Evolutionary conservation across 2,888 invertebrate genomes (phyloP).

Genomic region (Sinotaia quadrata): DNA sequence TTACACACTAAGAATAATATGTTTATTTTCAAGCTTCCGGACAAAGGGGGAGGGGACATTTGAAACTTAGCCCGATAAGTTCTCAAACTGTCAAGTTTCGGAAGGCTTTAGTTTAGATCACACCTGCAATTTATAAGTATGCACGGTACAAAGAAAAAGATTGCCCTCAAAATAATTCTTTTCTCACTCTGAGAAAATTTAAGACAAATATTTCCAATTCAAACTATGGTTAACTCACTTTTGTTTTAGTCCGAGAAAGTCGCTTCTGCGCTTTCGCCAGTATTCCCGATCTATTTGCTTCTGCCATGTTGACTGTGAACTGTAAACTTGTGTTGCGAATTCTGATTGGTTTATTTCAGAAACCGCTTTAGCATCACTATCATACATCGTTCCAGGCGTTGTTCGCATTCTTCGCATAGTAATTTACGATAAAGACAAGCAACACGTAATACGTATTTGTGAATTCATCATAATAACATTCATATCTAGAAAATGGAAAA

Average conservation of each 20-base stretch:
- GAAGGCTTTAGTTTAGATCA: not conserved
- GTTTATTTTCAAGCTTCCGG: too few relatives aligned
- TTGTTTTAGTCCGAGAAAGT: slow-evolving; percentile 37
- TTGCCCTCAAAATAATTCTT: not conserved
- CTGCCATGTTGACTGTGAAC: slow-evolving; percentile 37
- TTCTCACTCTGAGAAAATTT: not conserved
- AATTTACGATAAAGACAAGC: too few relatives aligned
- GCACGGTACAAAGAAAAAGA: not conserved
- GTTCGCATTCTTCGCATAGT: too few relatives aligned
- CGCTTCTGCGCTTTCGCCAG: slow-evolving; percentile 35
- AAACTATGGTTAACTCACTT: slow-evolving; percentile 28
- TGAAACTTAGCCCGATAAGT: not conserved
- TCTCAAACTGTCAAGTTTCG: slow-evolving; percentile 17
- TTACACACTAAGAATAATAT: too few relatives aligned
- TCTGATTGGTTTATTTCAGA: slow-evolving; percentile 35
- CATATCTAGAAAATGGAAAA: too few relatives aligned
- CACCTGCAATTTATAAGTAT: slow-evolving; percentile 13
- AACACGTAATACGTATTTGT: too few relatives aligned
- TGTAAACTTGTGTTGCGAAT: slow-evolving; percentile 14
- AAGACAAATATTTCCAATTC: not conserved
- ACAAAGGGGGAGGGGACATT: slow-evolving; percentile 24
- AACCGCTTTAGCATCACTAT: too few relatives aligned
- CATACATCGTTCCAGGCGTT: too few relatives aligned
- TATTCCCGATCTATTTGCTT: slow-evolving; percentile 34
- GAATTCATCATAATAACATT: too few relatives aligned